phyloP scores from a whole-genome alignment of 2,888 invertebrate genomes.

The Hyposoter didymator region DNA sequence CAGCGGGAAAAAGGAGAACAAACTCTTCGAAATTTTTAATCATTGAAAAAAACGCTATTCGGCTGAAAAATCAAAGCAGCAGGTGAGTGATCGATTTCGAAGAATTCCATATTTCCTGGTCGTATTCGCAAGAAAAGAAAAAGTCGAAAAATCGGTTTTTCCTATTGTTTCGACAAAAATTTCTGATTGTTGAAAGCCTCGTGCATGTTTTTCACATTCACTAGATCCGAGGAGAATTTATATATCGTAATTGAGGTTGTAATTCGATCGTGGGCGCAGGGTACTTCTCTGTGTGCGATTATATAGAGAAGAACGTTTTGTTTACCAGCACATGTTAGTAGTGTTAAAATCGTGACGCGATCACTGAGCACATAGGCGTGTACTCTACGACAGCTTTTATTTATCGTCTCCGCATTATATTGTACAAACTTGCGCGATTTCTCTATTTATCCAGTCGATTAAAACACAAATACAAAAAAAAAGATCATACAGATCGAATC shows the following conservation, averaged over 20 bases:
- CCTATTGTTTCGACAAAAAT: not conserved
- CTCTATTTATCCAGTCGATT: constrained; percentile 48
- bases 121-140: not conserved
- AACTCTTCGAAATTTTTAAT: not conserved
- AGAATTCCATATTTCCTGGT: not conserved
- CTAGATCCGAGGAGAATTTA: constrained; percentile 4
- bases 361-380: constrained; percentile 37
- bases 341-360: constrained; percentile 55
- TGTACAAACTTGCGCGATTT: constrained; percentile 38
- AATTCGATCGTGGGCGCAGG: constrained; percentile 45
- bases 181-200: not conserved
- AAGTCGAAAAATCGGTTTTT: not conserved
- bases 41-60: not conserved
- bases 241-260: constrained; percentile 49
- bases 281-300: constrained; percentile 42
- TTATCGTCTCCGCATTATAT: constrained; percentile 55
- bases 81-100: not conserved
- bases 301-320: not conserved
- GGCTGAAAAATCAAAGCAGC: not conserved
- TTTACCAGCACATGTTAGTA: not conserved
- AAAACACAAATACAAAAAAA: constrained; percentile 15
- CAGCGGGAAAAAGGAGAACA: not conserved
- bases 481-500: not conserved
- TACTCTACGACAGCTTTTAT: constrained; percentile 39
- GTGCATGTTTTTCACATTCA: not conserved